These are phyloP conservation scores for Chrysopilus asiliformis DNA, from an alignment of 2,888 invertebrate species.

Conservation along the genomic window DNA sequence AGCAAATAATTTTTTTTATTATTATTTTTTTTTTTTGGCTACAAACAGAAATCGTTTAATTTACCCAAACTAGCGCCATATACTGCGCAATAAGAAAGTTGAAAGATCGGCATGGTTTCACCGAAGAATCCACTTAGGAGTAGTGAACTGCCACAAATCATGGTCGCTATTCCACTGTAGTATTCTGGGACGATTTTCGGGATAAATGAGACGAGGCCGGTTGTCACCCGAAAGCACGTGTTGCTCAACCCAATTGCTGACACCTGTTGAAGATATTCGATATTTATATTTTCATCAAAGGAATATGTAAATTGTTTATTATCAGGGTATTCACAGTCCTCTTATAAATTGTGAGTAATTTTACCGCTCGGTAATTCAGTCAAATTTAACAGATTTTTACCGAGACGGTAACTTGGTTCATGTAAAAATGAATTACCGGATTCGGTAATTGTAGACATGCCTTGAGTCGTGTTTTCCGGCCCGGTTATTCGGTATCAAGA, in stretches of 20 bases:
- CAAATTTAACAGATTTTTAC: no score
- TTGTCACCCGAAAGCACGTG: constrained; percentile 37
- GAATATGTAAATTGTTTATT: no score
- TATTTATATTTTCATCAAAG: constrained; percentile 36
- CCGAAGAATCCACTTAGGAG: constrained; percentile 50
- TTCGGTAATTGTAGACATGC: no score
- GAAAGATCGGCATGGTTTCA: constrained; percentile 22
- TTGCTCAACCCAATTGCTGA: constrained; percentile 62
- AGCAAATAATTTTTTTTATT: constrained; percentile 6
- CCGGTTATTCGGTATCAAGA: no score
- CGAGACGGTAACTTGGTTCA: no score
- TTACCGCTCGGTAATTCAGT: no score
- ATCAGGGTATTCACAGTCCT: no score
- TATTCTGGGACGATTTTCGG: constrained; percentile 18
- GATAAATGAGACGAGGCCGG: constrained; percentile 24
- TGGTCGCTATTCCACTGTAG: constrained; percentile 23
- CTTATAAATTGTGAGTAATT: no score
- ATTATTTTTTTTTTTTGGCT: no score
- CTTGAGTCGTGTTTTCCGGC: no score
- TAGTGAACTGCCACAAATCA: constrained; percentile 41
- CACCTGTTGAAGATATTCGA: constrained; percentile 39
- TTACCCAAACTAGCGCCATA: constrained; percentile 27
- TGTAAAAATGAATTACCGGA: no score
- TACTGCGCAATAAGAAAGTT: constrained; percentile 22
- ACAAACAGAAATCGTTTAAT: background rate